Conservation (phyloP, 1,140 invertebrate genomes). For the Platyscapa corneri region DNA sequence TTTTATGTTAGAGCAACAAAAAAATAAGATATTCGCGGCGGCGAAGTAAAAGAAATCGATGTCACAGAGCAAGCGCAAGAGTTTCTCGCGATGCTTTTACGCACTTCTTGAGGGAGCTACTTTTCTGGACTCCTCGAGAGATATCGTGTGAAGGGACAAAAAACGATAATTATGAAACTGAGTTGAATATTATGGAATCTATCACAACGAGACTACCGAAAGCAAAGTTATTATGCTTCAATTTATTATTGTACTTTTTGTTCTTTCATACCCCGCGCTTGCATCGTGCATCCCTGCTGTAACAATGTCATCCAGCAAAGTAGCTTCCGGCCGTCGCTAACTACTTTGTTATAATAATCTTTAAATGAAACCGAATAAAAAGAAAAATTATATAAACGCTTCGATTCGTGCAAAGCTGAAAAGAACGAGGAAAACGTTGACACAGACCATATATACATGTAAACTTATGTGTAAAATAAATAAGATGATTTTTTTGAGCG, state of each 20-base stretch:
- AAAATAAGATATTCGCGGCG: slow-evolving; percentile 6
- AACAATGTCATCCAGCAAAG: slow-evolving; percentile 13
- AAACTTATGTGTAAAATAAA: slow-evolving; percentile 46
- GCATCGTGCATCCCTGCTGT: not conserved
- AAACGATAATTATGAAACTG: slow-evolving; percentile 27
- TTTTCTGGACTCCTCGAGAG: slow-evolving; percentile 14
- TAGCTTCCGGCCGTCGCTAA: slow-evolving; percentile 56
- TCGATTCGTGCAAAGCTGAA: slow-evolving; percentile 57
- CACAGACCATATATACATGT: slow-evolving; percentile 52
- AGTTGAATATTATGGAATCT: not conserved
- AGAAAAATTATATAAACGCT: slow-evolving; percentile 50
- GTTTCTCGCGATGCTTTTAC: slow-evolving; percentile 45
- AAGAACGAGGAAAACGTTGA: slow-evolving; percentile 53
- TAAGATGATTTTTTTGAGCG: slow-evolving; percentile 44
- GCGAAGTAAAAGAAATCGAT: slow-evolving; percentile 25
- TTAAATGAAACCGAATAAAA: slow-evolving; percentile 51
- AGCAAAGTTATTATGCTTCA: too few species aligned
- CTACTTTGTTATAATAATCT: slow-evolving; percentile 66
- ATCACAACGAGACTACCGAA: not conserved
- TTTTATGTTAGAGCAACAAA: slow-evolving; percentile 22
- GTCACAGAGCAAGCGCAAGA: slow-evolving; percentile 38
- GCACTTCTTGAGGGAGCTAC: slow-evolving; percentile 35
- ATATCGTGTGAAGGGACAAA: not conserved
- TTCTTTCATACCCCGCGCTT: not conserved
- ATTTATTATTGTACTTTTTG: not conserved